A percentile compares a stretch with the other conserved stretches of the same genome.
These are phyloP conservation scores for Epizoanthus ramosus DNA, from an alignment of 92 coral and sea anemone species.

Conservation along the genomic window DNA sequence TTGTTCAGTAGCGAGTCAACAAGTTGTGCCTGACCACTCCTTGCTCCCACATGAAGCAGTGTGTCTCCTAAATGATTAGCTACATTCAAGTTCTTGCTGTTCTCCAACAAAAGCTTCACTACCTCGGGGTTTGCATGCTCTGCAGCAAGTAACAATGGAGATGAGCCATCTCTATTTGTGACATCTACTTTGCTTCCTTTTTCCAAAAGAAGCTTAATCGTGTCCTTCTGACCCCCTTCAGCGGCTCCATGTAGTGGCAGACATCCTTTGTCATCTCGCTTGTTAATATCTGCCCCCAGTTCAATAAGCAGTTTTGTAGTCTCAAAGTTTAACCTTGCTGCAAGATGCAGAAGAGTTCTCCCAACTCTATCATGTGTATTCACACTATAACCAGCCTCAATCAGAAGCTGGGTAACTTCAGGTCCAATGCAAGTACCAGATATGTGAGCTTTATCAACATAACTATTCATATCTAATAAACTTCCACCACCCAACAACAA, in stretches of 20 bases:
- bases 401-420: background rate
- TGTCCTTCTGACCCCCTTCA: background rate
- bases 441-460: too few relatives aligned
- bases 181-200: slow-evolving; percentile 31
- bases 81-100: background rate
- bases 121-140: background rate
- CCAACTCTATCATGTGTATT: background rate
- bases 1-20: too few relatives aligned
- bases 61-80: background rate
- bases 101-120: background rate
- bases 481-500: too few relatives aligned
- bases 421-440: background rate
- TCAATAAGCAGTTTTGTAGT: slow-evolving; percentile 17
- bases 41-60: too few relatives aligned
- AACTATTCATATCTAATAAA: too few relatives aligned
- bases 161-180: background rate
- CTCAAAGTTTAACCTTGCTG: slow-evolving; percentile 5
- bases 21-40: too few relatives aligned
- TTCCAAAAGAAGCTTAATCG: slow-evolving; percentile 10
- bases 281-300: slow-evolving; percentile 34
- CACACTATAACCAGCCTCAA: slow-evolving; percentile 3
- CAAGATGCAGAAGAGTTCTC: slow-evolving; percentile 13
- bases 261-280: slow-evolving; percentile 6
- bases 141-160: slow-evolving; percentile 11
- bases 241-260: slow-evolving; percentile 17